Percentiles rank a stretch among this genome's conserved stretches.
Conservation (phyloP, 2,797 vertebrate species). For the Macropus fuliginosus region DNA sequence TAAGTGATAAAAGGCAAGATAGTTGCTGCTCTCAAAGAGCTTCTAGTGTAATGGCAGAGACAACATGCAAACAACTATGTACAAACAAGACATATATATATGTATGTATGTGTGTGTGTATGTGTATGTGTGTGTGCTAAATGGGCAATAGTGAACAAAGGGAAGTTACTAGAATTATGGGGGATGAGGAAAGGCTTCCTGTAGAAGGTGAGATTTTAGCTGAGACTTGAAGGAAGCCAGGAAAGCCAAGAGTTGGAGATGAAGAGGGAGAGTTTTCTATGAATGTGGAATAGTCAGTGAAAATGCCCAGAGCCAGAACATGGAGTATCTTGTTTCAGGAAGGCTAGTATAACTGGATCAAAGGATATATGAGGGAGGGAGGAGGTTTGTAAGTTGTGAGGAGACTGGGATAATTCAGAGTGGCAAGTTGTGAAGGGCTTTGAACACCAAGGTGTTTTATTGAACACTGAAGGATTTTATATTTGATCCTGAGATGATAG, state of each 20-base stretch:
- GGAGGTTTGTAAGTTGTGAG: background rate
- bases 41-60: constrained; percentile 12
- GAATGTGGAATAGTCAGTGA: background rate
- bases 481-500: background rate
- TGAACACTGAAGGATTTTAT: background rate
- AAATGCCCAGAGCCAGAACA: background rate
- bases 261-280: background rate
- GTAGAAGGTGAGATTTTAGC: background rate
- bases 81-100: background rate
- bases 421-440: background rate
- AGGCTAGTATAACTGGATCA: background rate
- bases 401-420: background rate
- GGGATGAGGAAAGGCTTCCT: background rate
- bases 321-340: background rate
- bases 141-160: constrained; percentile 9
- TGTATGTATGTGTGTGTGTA: background rate
- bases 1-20: background rate
- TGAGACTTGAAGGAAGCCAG: background rate
- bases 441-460: background rate
- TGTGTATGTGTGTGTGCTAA: background rate
- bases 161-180: background rate
- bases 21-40: constrained; percentile 51
- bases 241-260: background rate
- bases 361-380: background rate
- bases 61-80: background rate